These are phyloP conservation scores for Epistrophe grossulariae DNA, from an alignment of 2,888 invertebrate genomes.

Conservation along the genomic window DNA sequence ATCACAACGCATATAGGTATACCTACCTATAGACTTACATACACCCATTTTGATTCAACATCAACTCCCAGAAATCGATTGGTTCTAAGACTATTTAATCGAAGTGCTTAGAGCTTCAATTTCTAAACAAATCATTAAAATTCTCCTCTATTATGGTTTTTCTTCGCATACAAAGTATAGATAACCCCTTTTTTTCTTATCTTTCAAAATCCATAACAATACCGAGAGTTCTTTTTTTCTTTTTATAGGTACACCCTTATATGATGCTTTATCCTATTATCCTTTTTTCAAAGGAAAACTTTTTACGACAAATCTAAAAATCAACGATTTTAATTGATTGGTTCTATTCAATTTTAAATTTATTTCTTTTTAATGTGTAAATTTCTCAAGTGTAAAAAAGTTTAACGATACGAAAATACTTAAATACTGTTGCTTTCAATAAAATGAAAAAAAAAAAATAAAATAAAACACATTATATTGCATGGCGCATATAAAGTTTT, in stretches of 20 bases:
- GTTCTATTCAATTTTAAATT: conserved; percentile 74
- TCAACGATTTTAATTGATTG: conserved; percentile 75
- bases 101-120: too few relatives aligned
- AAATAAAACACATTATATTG: conserved; percentile 56
- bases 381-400: conserved; percentile 74
- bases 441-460: conserved; percentile 23
- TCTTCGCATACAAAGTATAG: neutral
- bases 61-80: too few relatives aligned
- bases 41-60: too few relatives aligned
- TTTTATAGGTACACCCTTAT: conserved; percentile 12
- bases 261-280: conserved; percentile 28
- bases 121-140: too few relatives aligned
- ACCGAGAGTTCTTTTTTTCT: neutral
- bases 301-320: conserved; percentile 70
- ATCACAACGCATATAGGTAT: too few relatives aligned
- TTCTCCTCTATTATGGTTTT: neutral
- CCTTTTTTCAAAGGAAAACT: conserved; percentile 28
- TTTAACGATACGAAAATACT: conserved; percentile 71
- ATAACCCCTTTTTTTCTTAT: conserved; percentile 44
- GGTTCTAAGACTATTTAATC: too few relatives aligned
- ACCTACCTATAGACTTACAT: too few relatives aligned
- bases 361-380: conserved; percentile 72
- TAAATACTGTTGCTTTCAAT: conserved; percentile 64
- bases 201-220: conserved; percentile 31
- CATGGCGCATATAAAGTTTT: conserved; percentile 62